Base-by-base conservation (phyloP, 2,113 vertebrate genomes). In the Poeciliopsis occidentalis region DNA sequence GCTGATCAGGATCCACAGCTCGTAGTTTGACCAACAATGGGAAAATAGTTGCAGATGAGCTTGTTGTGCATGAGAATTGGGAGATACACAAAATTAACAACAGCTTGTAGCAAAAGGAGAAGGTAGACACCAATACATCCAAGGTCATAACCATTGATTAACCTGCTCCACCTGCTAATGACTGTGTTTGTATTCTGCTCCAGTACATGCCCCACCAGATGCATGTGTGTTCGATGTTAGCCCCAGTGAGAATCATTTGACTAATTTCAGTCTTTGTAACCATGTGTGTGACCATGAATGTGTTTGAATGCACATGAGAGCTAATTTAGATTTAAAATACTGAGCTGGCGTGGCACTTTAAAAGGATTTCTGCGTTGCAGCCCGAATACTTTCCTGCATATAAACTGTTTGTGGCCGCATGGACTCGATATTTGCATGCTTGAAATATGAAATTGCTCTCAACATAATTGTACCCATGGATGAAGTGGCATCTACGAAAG, bases 361-460 rank as follows among this genome's bases (percentile, higher is more conserved):
- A 80, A 85, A 70, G 76, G 75, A 86, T 73, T 84, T 66, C 77
- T 4, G 60, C n/a, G 71, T 66, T 0, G 61, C 82, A 85, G 78
- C 72, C 79, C 76, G 81, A 83, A 85, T 90, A 80, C 86, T 85
- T 84, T 69, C 51, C 73, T 12, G 29, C 60, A 81, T 73, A 64
- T 68, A 73, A 79, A 79, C 76, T 81, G 78, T 87, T 87, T 84
- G 74, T 79, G 74, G 81, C 76, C 68, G 39, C 80, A 78, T 67
- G n/a, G 69, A 78, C 60, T 83, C 51, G 73, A 87, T 88, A 89
- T 92, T 90, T 93, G 88, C 90, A 91, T 90, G 85, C 85, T 87
- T 92, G 88, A 92, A 87, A 89, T 81, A 84, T 87, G 86, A 89
- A 88, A 91, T 82, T 73, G 87, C 91, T 92, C 81, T 93, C 78